Conservation (phyloP, 2,888 invertebrate genomes). For the Acanthosepion esculentum region DNA sequence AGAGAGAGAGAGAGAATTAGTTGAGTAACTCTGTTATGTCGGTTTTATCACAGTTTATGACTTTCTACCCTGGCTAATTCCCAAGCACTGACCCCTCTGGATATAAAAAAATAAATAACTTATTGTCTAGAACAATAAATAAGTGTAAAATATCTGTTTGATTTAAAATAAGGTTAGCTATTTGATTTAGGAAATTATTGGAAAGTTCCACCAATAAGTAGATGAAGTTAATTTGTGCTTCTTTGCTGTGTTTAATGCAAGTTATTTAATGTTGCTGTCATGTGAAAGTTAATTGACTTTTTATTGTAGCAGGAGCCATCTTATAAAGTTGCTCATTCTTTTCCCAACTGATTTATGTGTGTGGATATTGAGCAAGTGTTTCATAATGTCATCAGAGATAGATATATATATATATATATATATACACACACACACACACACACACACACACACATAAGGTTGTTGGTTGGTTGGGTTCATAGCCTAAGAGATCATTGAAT, state of each 20-base stretch:
- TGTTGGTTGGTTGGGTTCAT: background rate
- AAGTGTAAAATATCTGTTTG: background rate
- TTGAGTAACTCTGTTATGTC: background rate
- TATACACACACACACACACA: too few relatives aligned
- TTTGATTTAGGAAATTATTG: background rate
- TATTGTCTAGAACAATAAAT: background rate
- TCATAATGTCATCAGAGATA: background rate
- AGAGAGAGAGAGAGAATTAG: background rate
- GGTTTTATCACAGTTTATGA: background rate
- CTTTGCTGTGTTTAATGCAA: background rate
- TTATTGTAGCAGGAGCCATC: background rate
- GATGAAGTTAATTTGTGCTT: slow-evolving; percentile 8
- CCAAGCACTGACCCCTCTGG: background rate
- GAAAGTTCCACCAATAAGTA: background rate
- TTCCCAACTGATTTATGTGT: background rate
- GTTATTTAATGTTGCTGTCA: background rate
- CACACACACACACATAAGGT: too few relatives aligned
- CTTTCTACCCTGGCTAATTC: background rate
- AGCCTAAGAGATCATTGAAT: background rate
- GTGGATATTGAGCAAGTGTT: background rate
- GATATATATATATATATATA: background rate
- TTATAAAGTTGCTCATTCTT: background rate
- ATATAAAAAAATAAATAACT: background rate
- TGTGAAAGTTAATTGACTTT: background rate
- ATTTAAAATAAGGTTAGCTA: background rate